A percentile compares a stretch with the other conserved stretches of the same genome.
Evolutionary conservation across 1,140 invertebrate species (phyloP).

Genomic region (Philopotamus ludificatus): DNA sequence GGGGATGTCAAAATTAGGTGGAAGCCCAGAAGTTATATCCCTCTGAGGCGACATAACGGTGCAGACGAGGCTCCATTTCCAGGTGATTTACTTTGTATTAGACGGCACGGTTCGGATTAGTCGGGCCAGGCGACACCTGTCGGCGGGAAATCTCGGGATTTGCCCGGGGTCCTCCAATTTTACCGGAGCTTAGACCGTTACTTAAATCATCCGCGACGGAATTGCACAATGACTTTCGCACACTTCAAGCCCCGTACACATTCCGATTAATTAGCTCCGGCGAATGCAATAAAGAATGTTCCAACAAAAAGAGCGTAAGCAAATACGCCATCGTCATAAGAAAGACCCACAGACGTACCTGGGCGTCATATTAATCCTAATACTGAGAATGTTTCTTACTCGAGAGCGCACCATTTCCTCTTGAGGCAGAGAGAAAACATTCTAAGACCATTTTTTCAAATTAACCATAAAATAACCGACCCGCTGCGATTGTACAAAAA

Average conservation of each 20-base stretch:
- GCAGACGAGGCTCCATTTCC: conserved; percentile 22
- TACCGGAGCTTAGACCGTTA: conserved; percentile 5
- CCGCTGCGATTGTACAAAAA: background rate
- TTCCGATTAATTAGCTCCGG: background rate
- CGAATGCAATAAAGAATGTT: background rate
- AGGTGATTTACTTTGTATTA: conserved; percentile 34
- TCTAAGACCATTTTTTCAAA: conserved; percentile 20
- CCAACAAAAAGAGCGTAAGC: background rate
- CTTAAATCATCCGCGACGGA: background rate
- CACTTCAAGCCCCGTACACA: no score
- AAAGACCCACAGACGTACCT: conserved; percentile 4
- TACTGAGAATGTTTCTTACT: no score
- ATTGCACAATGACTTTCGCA: no score
- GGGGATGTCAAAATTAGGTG: conserved; percentile 8
- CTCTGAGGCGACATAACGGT: background rate
- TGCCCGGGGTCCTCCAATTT: conserved; percentile 26
- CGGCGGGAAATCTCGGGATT: conserved; percentile 25
- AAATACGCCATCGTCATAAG: conserved; percentile 5
- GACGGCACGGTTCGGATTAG: conserved; percentile 19
- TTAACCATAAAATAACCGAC: conserved; percentile 19
- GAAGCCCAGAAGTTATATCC: conserved; percentile 21
- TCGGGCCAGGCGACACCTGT: conserved; percentile 23
- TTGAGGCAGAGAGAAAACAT: conserved; percentile 10
- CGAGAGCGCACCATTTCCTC: no score
- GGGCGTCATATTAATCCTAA: conserved; percentile 34